Evolutionary conservation across 1,140 invertebrate species (phyloP).

Genomic region (Akabosia matsudoensis): DNA sequence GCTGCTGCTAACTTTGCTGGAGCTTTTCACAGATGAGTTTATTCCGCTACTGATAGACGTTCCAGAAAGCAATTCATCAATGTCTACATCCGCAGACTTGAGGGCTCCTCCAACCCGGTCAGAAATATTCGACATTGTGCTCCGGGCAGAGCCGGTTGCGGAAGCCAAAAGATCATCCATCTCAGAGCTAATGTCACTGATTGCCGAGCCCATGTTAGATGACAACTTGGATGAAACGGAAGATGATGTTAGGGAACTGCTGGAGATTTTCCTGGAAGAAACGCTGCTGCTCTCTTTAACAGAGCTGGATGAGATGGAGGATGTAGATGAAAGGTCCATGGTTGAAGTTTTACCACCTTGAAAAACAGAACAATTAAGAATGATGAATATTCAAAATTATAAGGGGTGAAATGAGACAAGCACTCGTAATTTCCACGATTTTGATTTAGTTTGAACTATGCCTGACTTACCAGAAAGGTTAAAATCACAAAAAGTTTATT

Average conservation of each 20-base stretch:
- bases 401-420: too few relatives aligned
- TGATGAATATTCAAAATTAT: too few relatives aligned
- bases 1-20: not conserved
- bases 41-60: not conserved
- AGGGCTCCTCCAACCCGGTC: not conserved
- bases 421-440: too few relatives aligned
- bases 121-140: not conserved
- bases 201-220: not conserved
- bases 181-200: slow-evolving; percentile 5
- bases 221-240: slow-evolving; percentile 9
- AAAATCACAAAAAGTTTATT: too few relatives aligned
- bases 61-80: slow-evolving; percentile 2
- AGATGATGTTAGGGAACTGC: slow-evolving; percentile 3
- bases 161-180: slow-evolving; percentile 1
- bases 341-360: not conserved
- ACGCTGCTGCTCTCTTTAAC: slow-evolving; percentile 19
- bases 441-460: too few relatives aligned
- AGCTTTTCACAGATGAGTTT: not conserved
- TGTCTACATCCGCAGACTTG: not conserved
- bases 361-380: too few relatives aligned
- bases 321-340: slow-evolving; percentile 4
- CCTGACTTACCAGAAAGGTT: too few relatives aligned
- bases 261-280: slow-evolving; percentile 21
- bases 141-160: not conserved
- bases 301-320: slow-evolving; percentile 1